Base-by-base conservation (phyloP, 1,140 invertebrate genomes). In the Trachymyrmex cornetzi region DNA sequence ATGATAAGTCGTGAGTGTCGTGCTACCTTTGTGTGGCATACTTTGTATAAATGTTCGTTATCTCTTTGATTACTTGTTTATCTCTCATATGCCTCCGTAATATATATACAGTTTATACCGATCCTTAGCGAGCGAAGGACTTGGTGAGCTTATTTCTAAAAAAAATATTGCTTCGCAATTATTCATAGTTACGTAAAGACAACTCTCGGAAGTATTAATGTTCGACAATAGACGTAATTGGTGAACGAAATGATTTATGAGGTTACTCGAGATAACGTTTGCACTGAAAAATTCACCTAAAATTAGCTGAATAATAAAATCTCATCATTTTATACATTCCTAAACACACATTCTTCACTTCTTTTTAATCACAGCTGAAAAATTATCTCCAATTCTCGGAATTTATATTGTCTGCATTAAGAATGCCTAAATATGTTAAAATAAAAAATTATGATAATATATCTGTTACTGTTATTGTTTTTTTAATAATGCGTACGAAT, bases 11-110 rank as follows among this genome's bases (percentile, higher is more conserved):
- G 63, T 66, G 57, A 24, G 19, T 86, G 63, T 61, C 66, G 38
- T n/a, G 3, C 55, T 63, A 19, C 69, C 75, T 86, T 80, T 27
- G 24, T 61, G 16, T 48, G 16, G 7, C 38, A 55, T 12, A 87
- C 16, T 66, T 69, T 87, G 59, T 63, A 87, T 77, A 77, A 61
- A 89, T 71, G 48, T 74, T 63, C 11, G 48, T 79, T 84, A 77
- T 87, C 57, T 80, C 12, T 2, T 3, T 19, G 69, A 88, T 79
- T 85, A 38, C 50, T 74, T 53, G 11, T 38, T 12, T 89, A 53
- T 14, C 55, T 9, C 53, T 5, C 71, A 12, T 55, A 1, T 14
- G 16, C n/a, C 72, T 63, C 0, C 14, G 30, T 71, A 63, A 75
- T 77, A 64, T 53, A 67, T 64, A 4, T n/a, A n/a, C n/a, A n/a